These are phyloP conservation scores for Salvelinus alpinus DNA, from an alignment of 2,113 vertebrate genomes.

Conservation along the genomic window DNA sequence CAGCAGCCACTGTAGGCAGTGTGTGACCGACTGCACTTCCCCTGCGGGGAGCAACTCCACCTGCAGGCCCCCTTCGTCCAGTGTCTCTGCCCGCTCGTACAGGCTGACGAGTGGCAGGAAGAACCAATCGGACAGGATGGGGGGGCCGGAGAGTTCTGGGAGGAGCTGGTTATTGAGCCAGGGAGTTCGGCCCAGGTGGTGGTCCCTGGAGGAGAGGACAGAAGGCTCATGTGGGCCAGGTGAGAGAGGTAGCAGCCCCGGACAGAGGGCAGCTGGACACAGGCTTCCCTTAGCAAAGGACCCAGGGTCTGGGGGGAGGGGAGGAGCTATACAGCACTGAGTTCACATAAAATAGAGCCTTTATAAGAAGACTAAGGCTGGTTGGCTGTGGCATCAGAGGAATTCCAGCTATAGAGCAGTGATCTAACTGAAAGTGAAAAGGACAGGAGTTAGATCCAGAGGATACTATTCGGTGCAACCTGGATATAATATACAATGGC, in stretches of 20 bases:
- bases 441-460: constrained; percentile 67
- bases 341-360: too few relatives aligned
- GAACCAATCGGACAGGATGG: constrained; percentile 89
- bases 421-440: too few relatives aligned
- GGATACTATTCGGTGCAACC: constrained; percentile 42
- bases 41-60: constrained; percentile 75
- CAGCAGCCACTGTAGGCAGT: constrained; percentile 91
- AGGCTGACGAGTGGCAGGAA: constrained; percentile 89
- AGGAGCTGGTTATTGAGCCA: constrained; percentile 82
- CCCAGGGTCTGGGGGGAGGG: constrained; percentile 72
- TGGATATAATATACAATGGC: constrained; percentile 62
- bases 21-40: constrained; percentile 73
- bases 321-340: neutral
- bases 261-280: constrained; percentile 82
- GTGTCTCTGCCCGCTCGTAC: constrained; percentile 78
- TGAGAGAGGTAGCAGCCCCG: constrained; percentile 88
- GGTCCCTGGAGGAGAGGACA: constrained; percentile 74
- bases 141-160: constrained; percentile 81
- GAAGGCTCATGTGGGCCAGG: constrained; percentile 76
- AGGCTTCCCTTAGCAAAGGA: constrained; percentile 81
- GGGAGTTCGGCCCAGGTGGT: constrained; percentile 75
- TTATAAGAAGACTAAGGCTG: too few relatives aligned
- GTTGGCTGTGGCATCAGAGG: too few relatives aligned
- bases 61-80: constrained; percentile 65
- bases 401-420: too few relatives aligned